A percentile compares a stretch with the other conserved stretches of the same genome.
Conservation (phyloP, 2,888 invertebrate genomes). For the Paralinhomoeus sp. region DNA sequence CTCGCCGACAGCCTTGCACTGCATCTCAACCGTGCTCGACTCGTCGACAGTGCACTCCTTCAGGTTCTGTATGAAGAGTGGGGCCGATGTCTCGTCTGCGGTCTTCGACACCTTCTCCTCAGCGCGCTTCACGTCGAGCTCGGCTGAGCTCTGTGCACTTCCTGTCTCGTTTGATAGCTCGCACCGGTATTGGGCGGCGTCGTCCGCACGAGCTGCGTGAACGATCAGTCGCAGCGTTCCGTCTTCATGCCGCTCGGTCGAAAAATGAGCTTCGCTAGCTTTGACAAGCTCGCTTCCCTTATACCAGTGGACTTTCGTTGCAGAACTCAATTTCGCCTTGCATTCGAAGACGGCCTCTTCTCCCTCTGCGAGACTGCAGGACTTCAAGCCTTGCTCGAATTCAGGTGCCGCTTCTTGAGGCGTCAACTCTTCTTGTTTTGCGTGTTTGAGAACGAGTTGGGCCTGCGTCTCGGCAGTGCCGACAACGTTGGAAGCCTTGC, state of each 20-base stretch:
- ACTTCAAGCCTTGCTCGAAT: no score
- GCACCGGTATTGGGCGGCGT: slow-evolving; percentile 80
- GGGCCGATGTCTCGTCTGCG: slow-evolving; percentile 1
- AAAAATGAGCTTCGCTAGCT: slow-evolving; percentile 45
- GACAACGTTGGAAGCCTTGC: slow-evolving; percentile 12
- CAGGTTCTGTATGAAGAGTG: slow-evolving; percentile 46
- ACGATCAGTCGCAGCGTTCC: slow-evolving; percentile 47
- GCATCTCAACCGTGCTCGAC: slow-evolving; percentile 11
- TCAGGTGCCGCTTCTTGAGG: no score
- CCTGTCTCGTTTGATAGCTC: slow-evolving; percentile 55
- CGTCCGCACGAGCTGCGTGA: slow-evolving; percentile 75
- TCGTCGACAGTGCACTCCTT: slow-evolving; percentile 51
- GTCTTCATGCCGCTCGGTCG: slow-evolving; percentile 47
- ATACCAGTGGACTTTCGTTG: slow-evolving; percentile 17
- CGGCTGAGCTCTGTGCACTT: slow-evolving; percentile 14
- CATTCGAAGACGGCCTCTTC: background rate
- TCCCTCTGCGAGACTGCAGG: background rate
- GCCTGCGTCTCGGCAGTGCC: slow-evolving; percentile 11
- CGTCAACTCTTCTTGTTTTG: no score
- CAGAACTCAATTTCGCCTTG: slow-evolving; percentile 24
- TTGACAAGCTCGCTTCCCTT: slow-evolving; percentile 38
- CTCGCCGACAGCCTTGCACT: slow-evolving; percentile 35
- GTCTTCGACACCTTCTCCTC: no score
- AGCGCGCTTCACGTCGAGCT: slow-evolving; percentile 11
- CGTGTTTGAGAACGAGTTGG: slow-evolving; percentile 8